Evolutionary conservation across 2,888 invertebrate genomes (phyloP), one percentile per base, ranked within the genome.

Genomic region (Gryllus longicercus): DNA sequence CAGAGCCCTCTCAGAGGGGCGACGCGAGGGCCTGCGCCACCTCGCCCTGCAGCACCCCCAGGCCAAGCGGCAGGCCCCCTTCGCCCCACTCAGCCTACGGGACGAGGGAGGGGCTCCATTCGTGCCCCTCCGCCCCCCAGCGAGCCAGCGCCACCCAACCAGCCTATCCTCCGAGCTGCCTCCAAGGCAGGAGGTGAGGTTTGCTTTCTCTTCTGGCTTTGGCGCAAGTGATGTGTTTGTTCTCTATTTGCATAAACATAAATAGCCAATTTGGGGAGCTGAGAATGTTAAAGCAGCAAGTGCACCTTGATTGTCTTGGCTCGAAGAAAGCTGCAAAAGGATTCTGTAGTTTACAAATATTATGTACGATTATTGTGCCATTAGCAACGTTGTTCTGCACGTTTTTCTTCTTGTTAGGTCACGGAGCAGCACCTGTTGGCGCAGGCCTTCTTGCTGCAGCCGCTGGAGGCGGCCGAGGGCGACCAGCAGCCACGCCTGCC

Each of bases 121-220:
- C 85, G 85, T 82, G 86, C 87, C 74, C 88, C 88, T 3, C 89
- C 89, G 4, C 88, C 89, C 10, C 88, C 89, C 0, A 85, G 87
- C 16, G 87, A 87, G 63, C 88, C 88, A 2, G 88, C 88, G 2
- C 89, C 89, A 2, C 86, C 88, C 2, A 87, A 87, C 82, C 88
- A 88, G 82, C 87, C 88, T 21, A 85, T 86, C 79, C 83, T 85
- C 63, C 84, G 86, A 82, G 83, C 84, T 76, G 74, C 83, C 10
- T 87, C 87, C 80, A 80, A 84, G 51, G 38, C 38, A 38, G 38
- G 38, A 38, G 38, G 38, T 38, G 38, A 38, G 38, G 8, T 38
- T 10, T 38, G 38, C 2, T 25, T 4, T 25, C 2, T 25, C 25
- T 25, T 25, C 2, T 3, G 25, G 25, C 25, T 25, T 5, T 5